Evolutionary conservation across 2,888 invertebrate genomes (phyloP).

Genomic region (Dioctria linearis): DNA sequence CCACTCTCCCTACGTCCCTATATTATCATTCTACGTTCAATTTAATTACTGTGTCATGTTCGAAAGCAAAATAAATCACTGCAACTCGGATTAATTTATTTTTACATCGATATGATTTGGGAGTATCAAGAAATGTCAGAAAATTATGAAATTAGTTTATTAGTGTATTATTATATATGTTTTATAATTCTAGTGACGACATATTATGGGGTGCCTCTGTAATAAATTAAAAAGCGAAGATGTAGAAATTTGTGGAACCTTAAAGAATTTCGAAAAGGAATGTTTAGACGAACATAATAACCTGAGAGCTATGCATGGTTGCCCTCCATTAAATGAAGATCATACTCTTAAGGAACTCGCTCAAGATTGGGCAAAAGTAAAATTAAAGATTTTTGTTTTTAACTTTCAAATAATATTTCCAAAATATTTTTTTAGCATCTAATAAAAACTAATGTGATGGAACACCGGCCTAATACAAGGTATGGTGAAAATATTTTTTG

Average conservation of each 20-base stretch:
- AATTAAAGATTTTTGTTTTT: background rate
- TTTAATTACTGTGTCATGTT: too few species aligned
- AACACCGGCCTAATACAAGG: conserved; percentile 83
- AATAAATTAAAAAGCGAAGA: background rate
- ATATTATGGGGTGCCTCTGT: background rate
- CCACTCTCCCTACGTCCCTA: too few species aligned
- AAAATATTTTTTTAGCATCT: conserved; percentile 66
- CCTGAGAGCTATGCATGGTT: conserved; percentile 74
- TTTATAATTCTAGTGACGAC: too few species aligned
- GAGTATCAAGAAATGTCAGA: too few species aligned
- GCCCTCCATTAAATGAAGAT: conserved; percentile 77
- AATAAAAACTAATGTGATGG: conserved; percentile 77
- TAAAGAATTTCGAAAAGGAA: background rate
- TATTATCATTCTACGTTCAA: too few species aligned
- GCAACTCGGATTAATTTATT: too few species aligned
- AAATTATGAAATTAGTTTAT: too few species aligned
- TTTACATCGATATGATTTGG: too few species aligned
- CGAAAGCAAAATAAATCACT: too few species aligned
- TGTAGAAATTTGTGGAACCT: background rate
- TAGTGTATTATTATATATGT: too few species aligned
- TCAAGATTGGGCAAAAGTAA: conserved; percentile 81
- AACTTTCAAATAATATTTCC: background rate
- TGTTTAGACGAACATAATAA: background rate
- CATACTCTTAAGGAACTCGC: conserved; percentile 78
- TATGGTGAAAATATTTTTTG: conserved; percentile 75